Evolutionary conservation across 2,113 vertebrate species (phyloP).

Genomic region (Chamaetylas fuelleborni): DNA sequence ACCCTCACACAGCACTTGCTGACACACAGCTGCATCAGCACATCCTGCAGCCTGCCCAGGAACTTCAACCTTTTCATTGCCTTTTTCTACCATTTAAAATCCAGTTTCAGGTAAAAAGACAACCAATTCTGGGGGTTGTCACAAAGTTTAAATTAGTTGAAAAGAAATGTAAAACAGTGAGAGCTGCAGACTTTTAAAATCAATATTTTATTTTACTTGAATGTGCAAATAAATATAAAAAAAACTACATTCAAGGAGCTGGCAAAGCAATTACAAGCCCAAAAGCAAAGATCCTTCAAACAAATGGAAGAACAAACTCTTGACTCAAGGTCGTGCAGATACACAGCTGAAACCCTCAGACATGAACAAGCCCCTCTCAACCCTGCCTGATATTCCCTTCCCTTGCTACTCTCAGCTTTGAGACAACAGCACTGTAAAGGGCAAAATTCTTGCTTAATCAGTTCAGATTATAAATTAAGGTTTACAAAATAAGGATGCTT

Average conservation of each 20-base stretch:
- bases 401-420: neutral
- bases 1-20: neutral
- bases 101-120: neutral
- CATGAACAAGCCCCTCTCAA: neutral
- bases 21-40: neutral
- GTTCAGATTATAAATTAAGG: conserved; percentile 46
- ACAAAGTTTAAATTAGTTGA: no score
- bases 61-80: neutral
- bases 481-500: conserved; percentile 61
- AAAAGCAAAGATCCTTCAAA: conserved; percentile 68
- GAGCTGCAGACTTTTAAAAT: conserved; percentile 43
- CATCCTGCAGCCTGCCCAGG: neutral
- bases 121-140: neutral
- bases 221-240: conserved; percentile 85
- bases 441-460: neutral
- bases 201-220: conserved; percentile 75
- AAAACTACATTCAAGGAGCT: conserved; percentile 80
- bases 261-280: conserved; percentile 72
- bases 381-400: neutral
- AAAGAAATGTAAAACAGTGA: neutral
- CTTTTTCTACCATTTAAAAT: neutral
- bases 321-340: conserved; percentile 22
- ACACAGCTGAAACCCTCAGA: neutral
- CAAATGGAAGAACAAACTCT: conserved; percentile 51
- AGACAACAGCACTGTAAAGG: neutral